Base-by-base conservation (phyloP, 2,797 vertebrate genomes). In the Paramormyrops hopkinsi region DNA sequence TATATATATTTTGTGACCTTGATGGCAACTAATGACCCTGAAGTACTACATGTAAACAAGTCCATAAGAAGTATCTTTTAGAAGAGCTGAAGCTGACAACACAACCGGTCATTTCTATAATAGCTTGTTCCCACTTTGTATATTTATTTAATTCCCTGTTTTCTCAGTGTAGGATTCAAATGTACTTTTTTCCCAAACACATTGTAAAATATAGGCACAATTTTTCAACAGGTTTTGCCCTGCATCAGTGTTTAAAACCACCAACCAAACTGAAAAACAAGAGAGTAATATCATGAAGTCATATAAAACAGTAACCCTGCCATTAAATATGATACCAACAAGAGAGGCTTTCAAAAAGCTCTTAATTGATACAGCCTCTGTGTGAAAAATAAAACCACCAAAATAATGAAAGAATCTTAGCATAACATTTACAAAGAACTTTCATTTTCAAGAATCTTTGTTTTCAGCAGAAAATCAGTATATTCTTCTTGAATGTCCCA, bases 401-500 rank as follows among this genome's bases (percentile, higher is more conserved):
- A 84, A 48, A 83, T 83, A 48, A 46, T 79, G 79, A 53, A 84
- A 82, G 62, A 88, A 90, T 82, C 85, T 88, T 59, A 89, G 82
- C 82, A 88, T 14, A 76, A 79, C 46, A 59, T 83, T 82, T 82
- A 53, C 50, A 76, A 82, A 82, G 82, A 41, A 51, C 46, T 83
- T 85, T 89, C 69, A 76, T 76, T 76, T 33, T 76, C 29, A 37
- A 7, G 33, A 11, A 29, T 69, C 62, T 69, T 76, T 59, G 86
- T 56, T 85, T 85, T 88, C 90, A 6, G 22, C 12, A 14, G 59
- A 69, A 44, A 73, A 69, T 33, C 48, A 5, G 37, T 76, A 25
- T 73, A 1, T 93, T 95, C 92, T 93, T 93, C 93, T 93, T 33
- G 12, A 92, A 92, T 96, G 96, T 97, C 95, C 88, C 90, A 95